These are phyloP conservation scores for Rapana venosa DNA, from an alignment of 2,888 invertebrate species.

Conservation along the genomic window DNA sequence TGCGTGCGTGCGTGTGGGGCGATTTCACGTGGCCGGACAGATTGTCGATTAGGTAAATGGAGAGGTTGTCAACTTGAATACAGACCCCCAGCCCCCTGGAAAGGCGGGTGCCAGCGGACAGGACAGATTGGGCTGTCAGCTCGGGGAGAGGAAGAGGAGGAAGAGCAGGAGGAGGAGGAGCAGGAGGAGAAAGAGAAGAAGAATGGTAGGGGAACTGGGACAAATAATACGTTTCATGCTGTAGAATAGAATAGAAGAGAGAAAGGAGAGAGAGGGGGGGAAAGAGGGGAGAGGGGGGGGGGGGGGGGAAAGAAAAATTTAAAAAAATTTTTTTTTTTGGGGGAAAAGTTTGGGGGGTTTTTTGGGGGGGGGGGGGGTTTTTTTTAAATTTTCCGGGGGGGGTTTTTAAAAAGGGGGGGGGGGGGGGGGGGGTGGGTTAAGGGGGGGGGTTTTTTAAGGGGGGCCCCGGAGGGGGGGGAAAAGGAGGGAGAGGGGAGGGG, in stretches of 20 bases:
- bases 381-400: too few species aligned
- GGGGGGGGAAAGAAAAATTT: too few species aligned
- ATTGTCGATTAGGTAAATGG: constrained; percentile 32
- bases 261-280: neutral
- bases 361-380: too few species aligned
- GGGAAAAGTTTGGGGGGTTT: too few species aligned
- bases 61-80: constrained; percentile 21
- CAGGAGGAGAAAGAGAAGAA: neutral
- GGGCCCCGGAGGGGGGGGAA: too few species aligned
- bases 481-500: too few species aligned
- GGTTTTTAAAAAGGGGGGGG: too few species aligned
- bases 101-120: neutral
- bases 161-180: neutral
- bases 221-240: neutral
- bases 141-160: neutral
- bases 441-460: too few species aligned
- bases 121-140: constrained; percentile 17
- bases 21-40: neutral
- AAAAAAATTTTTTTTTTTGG: too few species aligned
- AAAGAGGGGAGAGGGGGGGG: neutral
- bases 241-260: neutral
- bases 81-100: neutral
- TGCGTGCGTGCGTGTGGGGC: neutral
- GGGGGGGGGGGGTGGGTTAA: too few species aligned
- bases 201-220: neutral